Evolutionary conservation across 2,888 invertebrate species (phyloP), one percentile per base, ranked within the genome.

Genomic region (Drosophila siamana): DNA sequence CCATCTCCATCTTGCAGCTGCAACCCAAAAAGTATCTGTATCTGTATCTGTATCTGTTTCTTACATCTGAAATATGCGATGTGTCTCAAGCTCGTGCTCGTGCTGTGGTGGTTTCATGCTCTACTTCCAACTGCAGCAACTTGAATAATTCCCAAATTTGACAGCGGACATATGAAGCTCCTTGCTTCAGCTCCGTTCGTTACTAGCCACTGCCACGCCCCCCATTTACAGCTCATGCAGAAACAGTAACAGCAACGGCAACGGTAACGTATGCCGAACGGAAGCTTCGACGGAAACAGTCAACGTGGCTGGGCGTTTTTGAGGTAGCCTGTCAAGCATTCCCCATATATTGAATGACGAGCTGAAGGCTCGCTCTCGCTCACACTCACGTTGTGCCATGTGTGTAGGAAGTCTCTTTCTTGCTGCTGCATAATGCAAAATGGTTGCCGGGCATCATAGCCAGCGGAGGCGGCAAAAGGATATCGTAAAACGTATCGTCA

Each of bases 121-220:
- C 77, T 77, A 80, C 71, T 77, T 72, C 65, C 70, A 62, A 54
- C 55, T 64, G 57, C 78, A 69, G 74, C 62, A 79, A 69, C 74
- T 85, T 80, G 88, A 86, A 86, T 88, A 83, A 88, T 88, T 86
- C 71, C 57, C 77, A 83, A 81, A 83, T 88, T 83, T 86, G 88
- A 86, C 88, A 88, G 84, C 78, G 74, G 74, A 86, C 86, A 86
- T 70, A 80, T 81, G 79, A 57, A 67, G 69, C 81, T 59, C 56
- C 56, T 51, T 62, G 67, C 22, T 57, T 24, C 24, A 24, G 26
- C 26, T 19, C 19, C 19, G 19, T 19, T 19, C 19, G 19, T 19
- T 19, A 19, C 19, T 19, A 38, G 70, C 55, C 61, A 51, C 40
- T 44, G 60, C 64, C 69, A 64, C 66, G 56, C 65, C 63, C 65